A percentile compares a stretch with the other conserved stretches of the same genome.
Conservation (phyloP, 2,888 invertebrate species). For the Habroteleia sp. region DNA sequence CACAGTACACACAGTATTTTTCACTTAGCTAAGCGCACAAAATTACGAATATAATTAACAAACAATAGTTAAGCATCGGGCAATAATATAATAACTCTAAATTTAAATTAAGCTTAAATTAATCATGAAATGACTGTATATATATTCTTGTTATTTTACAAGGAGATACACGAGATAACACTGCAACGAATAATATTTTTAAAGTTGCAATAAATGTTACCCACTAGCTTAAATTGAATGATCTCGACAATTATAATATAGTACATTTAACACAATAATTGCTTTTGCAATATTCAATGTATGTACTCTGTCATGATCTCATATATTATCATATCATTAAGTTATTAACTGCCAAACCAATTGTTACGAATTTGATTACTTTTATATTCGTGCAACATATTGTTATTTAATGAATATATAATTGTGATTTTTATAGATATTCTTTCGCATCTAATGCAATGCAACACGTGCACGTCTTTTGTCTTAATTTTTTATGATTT, state of each 20-base stretch:
- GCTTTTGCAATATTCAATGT: slow-evolving; percentile 2
- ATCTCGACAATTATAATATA: slow-evolving; percentile 1
- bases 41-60: slow-evolving; percentile 21
- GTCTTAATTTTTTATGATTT: neutral
- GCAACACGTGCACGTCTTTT: slow-evolving; percentile 16
- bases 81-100: slow-evolving; percentile 24
- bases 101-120: slow-evolving; percentile 16
- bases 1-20: slow-evolving; percentile 21
- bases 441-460: slow-evolving; percentile 3
- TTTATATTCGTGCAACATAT: slow-evolving; percentile 20
- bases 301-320: slow-evolving; percentile 5
- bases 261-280: neutral
- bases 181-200: too few species aligned
- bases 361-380: slow-evolving; percentile 6
- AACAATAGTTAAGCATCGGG: slow-evolving; percentile 20
- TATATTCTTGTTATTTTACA: slow-evolving; percentile 1
- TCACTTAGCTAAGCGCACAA: slow-evolving; percentile 11
- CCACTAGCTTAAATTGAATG: neutral
- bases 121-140: neutral
- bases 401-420: slow-evolving; percentile 10
- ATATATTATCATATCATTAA: slow-evolving; percentile 1
- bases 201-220: neutral
- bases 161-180: neutral
- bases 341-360: too few species aligned
- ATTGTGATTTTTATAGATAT: neutral